Conservation (phyloP, 2,888 invertebrate genomes). For the Pollenia amentaria region DNA sequence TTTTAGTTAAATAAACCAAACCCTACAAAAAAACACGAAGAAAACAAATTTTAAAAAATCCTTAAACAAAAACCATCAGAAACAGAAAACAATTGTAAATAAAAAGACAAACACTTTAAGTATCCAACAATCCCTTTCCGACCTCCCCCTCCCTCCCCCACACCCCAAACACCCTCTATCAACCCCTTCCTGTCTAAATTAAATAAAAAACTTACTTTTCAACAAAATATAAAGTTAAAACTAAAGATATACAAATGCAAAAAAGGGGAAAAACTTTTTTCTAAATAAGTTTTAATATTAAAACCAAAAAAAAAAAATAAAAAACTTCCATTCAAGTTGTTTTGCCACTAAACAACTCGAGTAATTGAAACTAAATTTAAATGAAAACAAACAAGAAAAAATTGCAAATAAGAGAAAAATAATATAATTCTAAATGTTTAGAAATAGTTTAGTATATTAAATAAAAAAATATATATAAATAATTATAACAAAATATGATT, state of each 20-base stretch:
- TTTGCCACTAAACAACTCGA: conserved; percentile 27
- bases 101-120: not conserved
- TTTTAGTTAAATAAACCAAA: no score
- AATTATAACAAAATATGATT: conserved; percentile 62
- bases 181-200: no score
- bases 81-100: not conserved
- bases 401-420: not conserved
- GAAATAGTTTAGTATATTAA: conserved; percentile 59
- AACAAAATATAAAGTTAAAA: not conserved
- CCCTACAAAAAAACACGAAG: not conserved
- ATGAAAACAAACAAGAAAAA: conserved; percentile 16
- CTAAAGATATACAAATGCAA: not conserved
- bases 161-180: not conserved
- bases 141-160: not conserved
- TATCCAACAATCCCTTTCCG: not conserved
- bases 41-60: not conserved
- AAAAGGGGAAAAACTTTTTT: not conserved
- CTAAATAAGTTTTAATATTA: conserved; percentile 19
- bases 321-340: conserved; percentile 26
- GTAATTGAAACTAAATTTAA: conserved; percentile 30
- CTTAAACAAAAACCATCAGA: not conserved
- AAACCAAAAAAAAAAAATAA: conserved; percentile 12
- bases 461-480: conserved; percentile 31
- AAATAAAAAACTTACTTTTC: conserved; percentile 16
- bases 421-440: conserved; percentile 67